These are phyloP conservation scores for Heliornis fulica DNA, from an alignment of 2,113 vertebrate species.

Conservation along the genomic window DNA sequence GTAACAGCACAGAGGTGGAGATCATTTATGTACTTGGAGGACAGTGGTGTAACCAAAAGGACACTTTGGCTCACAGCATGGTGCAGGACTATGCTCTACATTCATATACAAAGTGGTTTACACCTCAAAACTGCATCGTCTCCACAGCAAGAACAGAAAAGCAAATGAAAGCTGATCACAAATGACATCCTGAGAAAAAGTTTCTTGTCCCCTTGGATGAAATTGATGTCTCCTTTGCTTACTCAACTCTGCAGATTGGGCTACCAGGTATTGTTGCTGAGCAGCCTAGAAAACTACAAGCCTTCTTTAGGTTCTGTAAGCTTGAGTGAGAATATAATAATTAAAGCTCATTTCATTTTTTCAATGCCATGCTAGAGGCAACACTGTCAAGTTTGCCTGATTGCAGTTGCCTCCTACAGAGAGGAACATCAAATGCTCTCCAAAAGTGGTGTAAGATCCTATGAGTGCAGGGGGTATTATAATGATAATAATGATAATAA, in stretches of 20 bases:
- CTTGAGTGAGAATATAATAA: background rate
- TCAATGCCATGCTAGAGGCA: background rate
- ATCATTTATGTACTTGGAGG: background rate
- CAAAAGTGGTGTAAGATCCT: background rate
- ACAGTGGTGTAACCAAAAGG: background rate
- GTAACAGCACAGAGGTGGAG: background rate
- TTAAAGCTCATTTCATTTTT: background rate
- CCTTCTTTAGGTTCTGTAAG: background rate
- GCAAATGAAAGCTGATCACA: background rate
- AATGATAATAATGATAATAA: no score
- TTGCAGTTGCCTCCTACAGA: background rate
- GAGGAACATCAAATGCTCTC: background rate
- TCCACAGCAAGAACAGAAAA: background rate
- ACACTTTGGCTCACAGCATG: background rate
- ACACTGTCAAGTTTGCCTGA: background rate
- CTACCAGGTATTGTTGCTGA: background rate
- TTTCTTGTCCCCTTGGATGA: background rate
- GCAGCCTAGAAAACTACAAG: background rate
- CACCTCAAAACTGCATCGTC: background rate
- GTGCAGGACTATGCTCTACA: background rate
- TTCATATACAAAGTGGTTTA: background rate
- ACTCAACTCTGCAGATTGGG: background rate
- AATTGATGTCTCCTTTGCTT: background rate
- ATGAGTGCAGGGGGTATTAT: accelerated
- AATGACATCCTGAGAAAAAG: background rate